Conservation (phyloP, 2,797 vertebrate genomes). For the Zenarchopterus dispar region DNA sequence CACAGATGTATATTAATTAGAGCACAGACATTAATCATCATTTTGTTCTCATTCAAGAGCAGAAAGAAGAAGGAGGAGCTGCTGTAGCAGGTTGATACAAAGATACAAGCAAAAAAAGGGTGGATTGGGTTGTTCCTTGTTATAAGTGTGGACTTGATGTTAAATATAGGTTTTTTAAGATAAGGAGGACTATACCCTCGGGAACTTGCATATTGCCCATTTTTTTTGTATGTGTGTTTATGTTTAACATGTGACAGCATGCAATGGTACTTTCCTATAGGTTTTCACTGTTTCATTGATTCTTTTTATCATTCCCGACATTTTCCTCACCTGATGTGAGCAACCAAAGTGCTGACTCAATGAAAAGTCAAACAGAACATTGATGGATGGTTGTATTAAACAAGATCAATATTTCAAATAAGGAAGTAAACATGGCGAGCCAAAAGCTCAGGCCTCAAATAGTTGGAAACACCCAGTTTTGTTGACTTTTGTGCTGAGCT, state of each 20-base stretch:
- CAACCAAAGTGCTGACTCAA: background rate
- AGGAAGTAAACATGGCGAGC: no score
- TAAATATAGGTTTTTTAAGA: conserved; percentile 47
- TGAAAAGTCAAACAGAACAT: background rate
- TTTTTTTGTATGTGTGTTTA: background rate
- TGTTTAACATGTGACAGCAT: conserved; percentile 1
- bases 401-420: background rate
- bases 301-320: background rate
- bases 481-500: no score
- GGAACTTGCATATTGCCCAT: conserved; percentile 49
- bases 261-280: no score
- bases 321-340: background rate
- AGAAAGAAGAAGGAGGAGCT: conserved; percentile 40
- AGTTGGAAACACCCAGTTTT: no score
- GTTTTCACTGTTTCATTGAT: conserved; percentile 12
- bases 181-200: conserved; percentile 33
- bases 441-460: no score
- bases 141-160: conserved; percentile 70
- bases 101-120: conserved; percentile 24
- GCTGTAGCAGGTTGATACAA: conserved; percentile 14
- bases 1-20: conserved; percentile 90
- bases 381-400: background rate
- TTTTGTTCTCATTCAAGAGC: conserved; percentile 78
- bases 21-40: conserved; percentile 91
- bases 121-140: conserved; percentile 41